Conservation (phyloP, 1,140 invertebrate genomes). For the Megalonaias nervosa region DNA sequence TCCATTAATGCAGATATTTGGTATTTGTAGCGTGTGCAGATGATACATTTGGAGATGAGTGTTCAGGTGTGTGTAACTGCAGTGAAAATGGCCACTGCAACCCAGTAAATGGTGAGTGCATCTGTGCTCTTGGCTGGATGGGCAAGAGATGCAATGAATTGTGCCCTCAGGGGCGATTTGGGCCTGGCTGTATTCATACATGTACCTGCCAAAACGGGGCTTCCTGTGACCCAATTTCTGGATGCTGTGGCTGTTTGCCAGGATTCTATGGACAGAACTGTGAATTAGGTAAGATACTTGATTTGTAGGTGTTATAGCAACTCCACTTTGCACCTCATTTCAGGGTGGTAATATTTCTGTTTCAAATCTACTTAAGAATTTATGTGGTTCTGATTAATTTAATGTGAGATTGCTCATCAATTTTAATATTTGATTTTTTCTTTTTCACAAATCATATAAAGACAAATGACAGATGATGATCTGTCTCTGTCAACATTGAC, state of each 20-base stretch:
- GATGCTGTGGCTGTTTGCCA: constrained; percentile 70
- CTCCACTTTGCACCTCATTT: not conserved
- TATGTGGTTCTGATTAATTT: not conserved
- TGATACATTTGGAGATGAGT: constrained; percentile 83
- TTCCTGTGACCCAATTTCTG: constrained; percentile 67
- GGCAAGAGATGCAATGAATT: constrained; percentile 78
- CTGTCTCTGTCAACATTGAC: not conserved
- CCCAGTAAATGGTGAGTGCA: constrained; percentile 83
- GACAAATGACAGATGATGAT: not conserved
- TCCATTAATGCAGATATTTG: constrained; percentile 81
- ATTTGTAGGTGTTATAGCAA: not conserved
- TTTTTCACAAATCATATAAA: not conserved
- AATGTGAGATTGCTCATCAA: not conserved
- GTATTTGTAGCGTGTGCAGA: constrained; percentile 76
- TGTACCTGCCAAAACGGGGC: constrained; percentile 82
- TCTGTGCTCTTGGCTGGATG: constrained; percentile 86
- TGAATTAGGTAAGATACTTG: constrained; percentile 57
- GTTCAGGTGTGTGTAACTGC: constrained; percentile 85
- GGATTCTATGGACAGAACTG: constrained; percentile 71
- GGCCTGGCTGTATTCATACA: constrained; percentile 79
- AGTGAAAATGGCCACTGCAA: constrained; percentile 87
- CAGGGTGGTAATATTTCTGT: not conserved
- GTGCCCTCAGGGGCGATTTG: constrained; percentile 70
- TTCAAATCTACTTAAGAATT: not conserved
- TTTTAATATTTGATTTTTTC: not conserved